Conservation (phyloP, 2,888 invertebrate species). For the Lepas anatifera region DNA sequence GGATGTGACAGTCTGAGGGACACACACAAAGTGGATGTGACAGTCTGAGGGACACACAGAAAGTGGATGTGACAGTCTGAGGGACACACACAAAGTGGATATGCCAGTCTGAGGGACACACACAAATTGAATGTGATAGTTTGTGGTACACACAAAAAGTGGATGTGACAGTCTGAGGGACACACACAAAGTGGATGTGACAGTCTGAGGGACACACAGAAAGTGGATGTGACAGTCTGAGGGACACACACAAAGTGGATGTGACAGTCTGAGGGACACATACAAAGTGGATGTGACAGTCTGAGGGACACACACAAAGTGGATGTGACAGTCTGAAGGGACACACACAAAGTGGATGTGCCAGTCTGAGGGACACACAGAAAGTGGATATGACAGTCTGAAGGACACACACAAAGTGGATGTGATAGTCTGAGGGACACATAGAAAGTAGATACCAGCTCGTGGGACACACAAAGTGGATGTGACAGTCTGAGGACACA, state of each 20-base stretch:
- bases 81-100: background rate
- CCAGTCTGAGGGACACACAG: background rate
- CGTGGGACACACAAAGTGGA: background rate
- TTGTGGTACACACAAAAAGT: background rate
- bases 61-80: slow-evolving; percentile 97
- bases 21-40: background rate
- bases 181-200: too few relatives aligned
- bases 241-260: too few relatives aligned
- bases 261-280: too few relatives aligned
- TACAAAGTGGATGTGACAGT: background rate
- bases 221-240: background rate
- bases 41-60: slow-evolving; percentile 41
- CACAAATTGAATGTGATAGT: too few relatives aligned
- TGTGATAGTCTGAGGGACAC: background rate
- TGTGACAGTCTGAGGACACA: background rate
- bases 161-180: background rate
- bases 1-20: slow-evolving; percentile 83
- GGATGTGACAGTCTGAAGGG: too few relatives aligned
- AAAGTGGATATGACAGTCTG: background rate
- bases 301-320: too few relatives aligned
- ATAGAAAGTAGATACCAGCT: too few relatives aligned
- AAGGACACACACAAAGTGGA: background rate
- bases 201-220: background rate
- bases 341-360: background rate
- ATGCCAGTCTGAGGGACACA: background rate